These are phyloP conservation scores for Caenorhabditis angaria DNA, from an alignment of 2,888 invertebrate species.

Conservation along the genomic window DNA sequence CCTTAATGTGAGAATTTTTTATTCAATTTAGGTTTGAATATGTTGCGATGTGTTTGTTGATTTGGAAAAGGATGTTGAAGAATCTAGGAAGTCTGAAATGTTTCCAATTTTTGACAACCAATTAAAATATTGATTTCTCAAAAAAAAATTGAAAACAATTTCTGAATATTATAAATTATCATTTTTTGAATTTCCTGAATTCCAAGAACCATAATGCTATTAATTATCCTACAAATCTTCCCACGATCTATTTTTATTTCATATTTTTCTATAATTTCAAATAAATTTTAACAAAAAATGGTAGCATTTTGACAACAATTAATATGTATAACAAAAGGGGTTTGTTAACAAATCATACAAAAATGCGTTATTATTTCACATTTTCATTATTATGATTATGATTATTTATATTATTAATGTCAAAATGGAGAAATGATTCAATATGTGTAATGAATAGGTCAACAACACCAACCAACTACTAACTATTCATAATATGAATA, in stretches of 20 bases:
- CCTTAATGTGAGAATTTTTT: background rate
- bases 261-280: background rate
- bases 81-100: no score
- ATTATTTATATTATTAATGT: background rate
- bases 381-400: no score
- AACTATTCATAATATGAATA: constrained; percentile 4
- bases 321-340: background rate
- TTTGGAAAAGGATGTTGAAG: no score
- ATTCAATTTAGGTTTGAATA: background rate
- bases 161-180: background rate
- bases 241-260: background rate
- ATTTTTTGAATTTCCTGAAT: background rate
- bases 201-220: no score
- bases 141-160: background rate
- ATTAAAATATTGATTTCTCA: no score
- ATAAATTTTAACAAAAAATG: background rate
- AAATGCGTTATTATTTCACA: no score
- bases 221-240: no score
- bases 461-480: constrained; percentile 4
- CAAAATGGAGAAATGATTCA: background rate
- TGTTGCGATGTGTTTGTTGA: background rate
- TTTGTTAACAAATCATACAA: background rate
- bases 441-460: constrained; percentile 4
- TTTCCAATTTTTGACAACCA: no score
- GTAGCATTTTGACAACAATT: constrained; percentile 3